phyloP scores from a whole-genome alignment of 2,888 invertebrate genomes.

The Hecatera dysodea region DNA sequence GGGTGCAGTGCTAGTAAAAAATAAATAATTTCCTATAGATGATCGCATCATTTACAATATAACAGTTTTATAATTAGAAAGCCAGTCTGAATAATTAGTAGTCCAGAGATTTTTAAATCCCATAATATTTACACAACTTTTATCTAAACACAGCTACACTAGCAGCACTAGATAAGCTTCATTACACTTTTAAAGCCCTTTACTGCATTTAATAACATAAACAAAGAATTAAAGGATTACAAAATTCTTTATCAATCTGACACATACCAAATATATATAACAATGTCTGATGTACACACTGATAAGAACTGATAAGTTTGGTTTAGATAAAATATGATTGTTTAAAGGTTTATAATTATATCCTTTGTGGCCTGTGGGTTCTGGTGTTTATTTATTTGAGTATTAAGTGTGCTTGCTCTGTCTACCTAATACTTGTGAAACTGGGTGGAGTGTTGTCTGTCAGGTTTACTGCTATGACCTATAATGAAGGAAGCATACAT shows the following conservation, averaged over 20 bases:
- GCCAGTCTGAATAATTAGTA: too few species aligned
- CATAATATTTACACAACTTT: not conserved
- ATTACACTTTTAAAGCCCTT: not conserved
- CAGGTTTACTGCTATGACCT: too few species aligned
- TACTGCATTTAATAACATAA: not conserved
- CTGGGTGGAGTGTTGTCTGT: too few species aligned
- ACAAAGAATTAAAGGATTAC: slow-evolving; percentile 15
- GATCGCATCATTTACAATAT: too few species aligned
- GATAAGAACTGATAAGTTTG: slow-evolving; percentile 9
- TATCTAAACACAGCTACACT: too few species aligned
- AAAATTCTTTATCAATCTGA: slow-evolving; percentile 23
- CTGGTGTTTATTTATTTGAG: slow-evolving; percentile 17
- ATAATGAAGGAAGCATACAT: too few species aligned
- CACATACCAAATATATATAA: slow-evolving; percentile 1
- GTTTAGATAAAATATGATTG: slow-evolving; percentile 9
- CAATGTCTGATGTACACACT: not conserved
- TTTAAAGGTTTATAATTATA: slow-evolving; percentile 4
- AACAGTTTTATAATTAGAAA: too few species aligned
- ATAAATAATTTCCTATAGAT: too few species aligned
- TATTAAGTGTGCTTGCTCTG: not conserved
- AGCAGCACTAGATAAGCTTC: not conserved
- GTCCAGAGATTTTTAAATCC: too few species aligned
- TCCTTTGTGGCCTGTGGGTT: not conserved
- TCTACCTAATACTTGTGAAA: not conserved
- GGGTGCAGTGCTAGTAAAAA: too few species aligned